Conservation (phyloP, 35 echinoderm and acorn worm species). For the Hemicentrotus pulcherrimus region DNA sequence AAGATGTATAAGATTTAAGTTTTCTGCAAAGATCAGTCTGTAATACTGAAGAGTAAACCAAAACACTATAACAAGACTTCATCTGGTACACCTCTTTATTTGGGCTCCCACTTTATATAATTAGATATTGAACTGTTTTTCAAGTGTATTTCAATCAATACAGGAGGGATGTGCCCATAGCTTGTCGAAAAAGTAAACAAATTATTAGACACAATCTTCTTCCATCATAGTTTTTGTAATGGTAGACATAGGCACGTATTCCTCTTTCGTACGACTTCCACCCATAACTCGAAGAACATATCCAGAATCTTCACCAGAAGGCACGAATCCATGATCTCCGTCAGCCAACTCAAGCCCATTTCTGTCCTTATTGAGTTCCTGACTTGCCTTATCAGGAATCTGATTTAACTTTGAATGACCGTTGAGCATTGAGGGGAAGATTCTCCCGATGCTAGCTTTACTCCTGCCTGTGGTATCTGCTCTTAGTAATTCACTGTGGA, state of each 20-base stretch:
- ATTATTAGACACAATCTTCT: not conserved
- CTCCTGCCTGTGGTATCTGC: not conserved
- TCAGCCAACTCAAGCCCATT: not conserved
- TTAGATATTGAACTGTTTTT: too few species aligned
- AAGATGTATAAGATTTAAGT: too few species aligned
- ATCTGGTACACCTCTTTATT: too few species aligned
- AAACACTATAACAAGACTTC: too few species aligned
- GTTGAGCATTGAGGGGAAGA: not conserved
- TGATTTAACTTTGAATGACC: not conserved
- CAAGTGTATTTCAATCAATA: too few species aligned
- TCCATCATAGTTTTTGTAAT: not conserved
- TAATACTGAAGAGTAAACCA: too few species aligned
- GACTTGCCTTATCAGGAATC: not conserved
- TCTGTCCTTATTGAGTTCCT: not conserved
- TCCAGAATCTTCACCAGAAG: not conserved
- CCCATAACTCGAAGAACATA: not conserved
- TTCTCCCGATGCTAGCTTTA: too few species aligned
- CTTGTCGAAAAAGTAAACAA: too few species aligned
- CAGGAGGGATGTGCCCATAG: too few species aligned
- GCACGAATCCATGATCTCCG: not conserved
- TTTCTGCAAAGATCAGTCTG: too few species aligned
- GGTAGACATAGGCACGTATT: slow-evolving; percentile 27
- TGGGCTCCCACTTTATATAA: too few species aligned
- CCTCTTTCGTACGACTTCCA: not conserved
- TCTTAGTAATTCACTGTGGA: not conserved